Evolutionary conservation across 2,888 invertebrate species (phyloP), one percentile per base, ranked within the genome.

Genomic region (Drosophila neonasuta): DNA sequence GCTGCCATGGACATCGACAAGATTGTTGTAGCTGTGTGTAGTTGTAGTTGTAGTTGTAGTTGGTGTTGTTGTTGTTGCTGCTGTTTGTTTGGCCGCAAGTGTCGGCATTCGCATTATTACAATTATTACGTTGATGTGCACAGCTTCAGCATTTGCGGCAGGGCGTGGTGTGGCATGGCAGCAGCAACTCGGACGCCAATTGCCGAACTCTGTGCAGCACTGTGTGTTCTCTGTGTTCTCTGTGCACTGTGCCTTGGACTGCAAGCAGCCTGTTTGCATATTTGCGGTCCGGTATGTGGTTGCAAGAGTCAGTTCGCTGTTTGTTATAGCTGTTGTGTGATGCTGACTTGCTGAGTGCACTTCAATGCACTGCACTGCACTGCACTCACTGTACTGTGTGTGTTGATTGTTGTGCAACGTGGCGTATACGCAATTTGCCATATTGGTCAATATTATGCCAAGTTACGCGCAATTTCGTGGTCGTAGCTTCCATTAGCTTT

Each of bases 61-160:
- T 29, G 34, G 39, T 30, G 54, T 52, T 55, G 41, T 24, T 55
- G 41, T 24, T 45, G 50, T 30, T 13, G 44, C 20, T 41, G 52
- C 36, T 56, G 65, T 64, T 58, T 70, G 68, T 81, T 63, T 74
- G 77, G 61, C 71, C 77, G 79, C 77, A 81, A 80, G 81, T 84
- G 79, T 84, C 84, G 79, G 79, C 72, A 84, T 79, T 80, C 68
- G 74, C 65, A 86, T 80, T 84, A 82, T 86, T 81, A 80, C 86
- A 86, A 82, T 82, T 84, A 82, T 82, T 86, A 84, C 81, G 84
- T 86, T 80, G 84, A 86, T 79, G 79, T 79, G 80, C 61, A 69
- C 65, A 66, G 80, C 74, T 78, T 68, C 79, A 72, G 34, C 20
- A 20, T 50, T 69, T 69, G 65, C 45, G 72, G 61, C 45, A 39